A percentile compares a stretch with the other conserved stretches of the same genome.
phyloP scores from a whole-genome alignment of 37 sponge, comb jelly and placozoan genomes.

The Beroe ovata region DNA sequence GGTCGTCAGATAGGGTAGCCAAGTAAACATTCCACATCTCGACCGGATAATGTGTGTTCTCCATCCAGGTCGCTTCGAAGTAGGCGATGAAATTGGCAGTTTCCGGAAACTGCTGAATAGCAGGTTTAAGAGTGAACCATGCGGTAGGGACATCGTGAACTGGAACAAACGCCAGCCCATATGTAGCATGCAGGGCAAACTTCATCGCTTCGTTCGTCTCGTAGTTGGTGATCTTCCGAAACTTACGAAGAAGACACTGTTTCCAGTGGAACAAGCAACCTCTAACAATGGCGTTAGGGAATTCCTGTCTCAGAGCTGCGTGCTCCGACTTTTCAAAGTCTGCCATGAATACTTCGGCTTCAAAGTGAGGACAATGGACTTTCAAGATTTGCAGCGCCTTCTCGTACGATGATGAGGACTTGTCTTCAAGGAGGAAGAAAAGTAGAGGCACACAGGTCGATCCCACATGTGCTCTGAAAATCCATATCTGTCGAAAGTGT shows the following conservation, averaged over 20 bases:
- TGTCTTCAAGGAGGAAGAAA: too few relatives aligned
- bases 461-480: too few relatives aligned
- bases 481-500: too few relatives aligned
- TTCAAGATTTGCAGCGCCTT: neutral
- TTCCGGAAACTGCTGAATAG: neutral
- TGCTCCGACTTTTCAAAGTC: neutral
- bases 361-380: neutral
- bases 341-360: neutral
- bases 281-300: neutral
- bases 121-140: neutral
- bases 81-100: neutral
- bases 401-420: too few relatives aligned
- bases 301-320: neutral
- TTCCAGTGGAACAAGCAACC: neutral
- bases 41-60: neutral
- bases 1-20: neutral
- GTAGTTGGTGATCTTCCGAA: neutral
- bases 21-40: neutral
- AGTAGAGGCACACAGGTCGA: too few relatives aligned
- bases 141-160: neutral
- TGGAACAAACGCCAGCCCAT: neutral
- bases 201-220: neutral
- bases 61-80: neutral
- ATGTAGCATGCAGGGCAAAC: neutral
- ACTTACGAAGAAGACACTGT: neutral